Evolutionary conservation across 2,113 vertebrate genomes (phyloP).

Genomic region (Diadophis punctatus): DNA sequence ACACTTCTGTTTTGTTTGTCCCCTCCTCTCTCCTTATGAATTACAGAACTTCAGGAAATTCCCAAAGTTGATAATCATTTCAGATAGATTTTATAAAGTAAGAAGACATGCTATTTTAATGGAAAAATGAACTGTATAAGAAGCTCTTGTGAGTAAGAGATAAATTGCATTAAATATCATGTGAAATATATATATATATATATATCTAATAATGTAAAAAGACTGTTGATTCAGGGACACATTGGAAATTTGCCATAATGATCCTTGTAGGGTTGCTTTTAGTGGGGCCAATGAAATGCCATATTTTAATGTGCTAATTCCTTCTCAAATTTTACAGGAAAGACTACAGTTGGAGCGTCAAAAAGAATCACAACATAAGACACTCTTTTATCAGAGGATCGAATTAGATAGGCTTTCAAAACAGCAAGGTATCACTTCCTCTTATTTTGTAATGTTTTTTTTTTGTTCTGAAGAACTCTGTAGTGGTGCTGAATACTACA

Average conservation of each 20-base stretch:
- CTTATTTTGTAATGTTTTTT: background rate
- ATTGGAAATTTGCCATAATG: background rate
- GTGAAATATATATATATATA: background rate
- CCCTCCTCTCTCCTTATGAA: background rate
- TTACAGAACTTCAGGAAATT: background rate
- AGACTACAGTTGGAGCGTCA: conserved; percentile 83
- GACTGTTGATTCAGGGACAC: background rate
- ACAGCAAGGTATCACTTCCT: conserved; percentile 82
- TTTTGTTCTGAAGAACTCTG: background rate
- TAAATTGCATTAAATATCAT: background rate
- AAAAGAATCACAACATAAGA: conserved; percentile 80
- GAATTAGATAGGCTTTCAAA: conserved; percentile 90
- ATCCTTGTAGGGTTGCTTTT: background rate
- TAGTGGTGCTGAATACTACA: background rate
- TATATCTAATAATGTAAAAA: background rate
- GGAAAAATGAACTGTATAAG: background rate
- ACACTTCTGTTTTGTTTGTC: background rate
- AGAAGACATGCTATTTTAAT: background rate
- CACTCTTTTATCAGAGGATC: conserved; percentile 86
- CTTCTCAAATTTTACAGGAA: conserved; percentile 74
- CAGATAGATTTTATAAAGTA: background rate
- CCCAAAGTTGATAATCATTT: background rate
- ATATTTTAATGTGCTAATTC: conserved; percentile 37
- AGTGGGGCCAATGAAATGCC: conserved; percentile 17
- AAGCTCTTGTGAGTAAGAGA: background rate